phyloP scores from a whole-genome alignment of 1,140 invertebrate genomes.

The Drosophila eugracilis region DNA sequence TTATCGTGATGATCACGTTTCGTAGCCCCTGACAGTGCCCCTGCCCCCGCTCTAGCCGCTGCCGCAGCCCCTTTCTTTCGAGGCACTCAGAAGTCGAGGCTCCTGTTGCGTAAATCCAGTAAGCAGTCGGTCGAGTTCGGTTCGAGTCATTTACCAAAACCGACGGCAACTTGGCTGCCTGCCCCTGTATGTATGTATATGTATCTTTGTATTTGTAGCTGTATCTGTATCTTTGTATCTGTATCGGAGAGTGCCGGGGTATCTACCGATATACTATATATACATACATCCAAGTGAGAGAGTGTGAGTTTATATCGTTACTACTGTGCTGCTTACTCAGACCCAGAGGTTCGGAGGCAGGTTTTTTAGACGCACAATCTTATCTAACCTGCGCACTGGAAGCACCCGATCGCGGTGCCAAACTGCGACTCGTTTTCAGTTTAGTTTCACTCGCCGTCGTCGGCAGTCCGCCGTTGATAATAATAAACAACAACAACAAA shows the following conservation, averaged over 20 bases:
- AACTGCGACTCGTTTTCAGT: constrained; percentile 62
- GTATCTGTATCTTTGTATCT: constrained; percentile 40
- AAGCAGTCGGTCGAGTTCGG: constrained; percentile 70
- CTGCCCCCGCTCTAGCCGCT: not conserved
- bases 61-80: not conserved
- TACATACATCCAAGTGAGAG: constrained; percentile 4
- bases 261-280: constrained; percentile 9
- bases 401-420: constrained; percentile 42
- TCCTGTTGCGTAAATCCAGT: constrained; percentile 82
- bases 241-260: constrained; percentile 17
- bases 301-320: constrained; percentile 55
- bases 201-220: too few species aligned
- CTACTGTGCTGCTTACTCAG: constrained; percentile 58
- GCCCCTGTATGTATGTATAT: constrained; percentile 12
- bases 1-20: constrained; percentile 73
- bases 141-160: constrained; percentile 63
- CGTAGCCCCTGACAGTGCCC: not conserved
- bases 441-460: constrained; percentile 69
- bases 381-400: constrained; percentile 76
- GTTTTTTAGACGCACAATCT: constrained; percentile 80
- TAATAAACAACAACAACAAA: constrained; percentile 57
- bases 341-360: constrained; percentile 53
- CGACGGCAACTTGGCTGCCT: constrained; percentile 60
- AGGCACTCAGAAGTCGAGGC: constrained; percentile 65
- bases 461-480: constrained; percentile 65